Evolutionary conservation across 2,113 vertebrate genomes (phyloP).

Genomic region (Saguinus imperator): DNA sequence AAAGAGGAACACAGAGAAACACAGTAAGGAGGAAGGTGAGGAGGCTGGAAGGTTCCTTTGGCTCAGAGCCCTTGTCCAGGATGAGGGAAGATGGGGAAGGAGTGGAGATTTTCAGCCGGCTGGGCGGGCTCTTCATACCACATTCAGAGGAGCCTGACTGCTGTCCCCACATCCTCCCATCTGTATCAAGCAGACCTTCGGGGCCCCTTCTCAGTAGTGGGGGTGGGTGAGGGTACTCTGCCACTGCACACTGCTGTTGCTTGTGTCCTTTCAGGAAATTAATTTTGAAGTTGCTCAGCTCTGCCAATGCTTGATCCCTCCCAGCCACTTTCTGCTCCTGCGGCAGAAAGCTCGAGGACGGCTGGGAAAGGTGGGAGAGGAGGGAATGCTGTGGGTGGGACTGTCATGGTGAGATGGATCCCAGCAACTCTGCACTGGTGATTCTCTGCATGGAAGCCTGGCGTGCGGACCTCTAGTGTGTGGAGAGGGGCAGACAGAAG

Average conservation of each 20-base stretch:
- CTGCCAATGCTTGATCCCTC: not conserved
- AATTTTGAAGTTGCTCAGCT: constrained; percentile 27
- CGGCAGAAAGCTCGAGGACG: not conserved
- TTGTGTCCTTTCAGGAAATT: constrained; percentile 55
- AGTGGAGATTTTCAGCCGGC: fast-evolving
- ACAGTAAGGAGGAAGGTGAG: not conserved
- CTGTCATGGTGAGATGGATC: not conserved
- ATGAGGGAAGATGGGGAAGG: not conserved
- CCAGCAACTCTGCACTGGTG: not conserved
- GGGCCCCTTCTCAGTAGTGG: not conserved
- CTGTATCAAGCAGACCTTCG: not conserved
- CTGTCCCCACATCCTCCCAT: not conserved
- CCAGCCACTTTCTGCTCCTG: not conserved
- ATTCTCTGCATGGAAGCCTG: not conserved
- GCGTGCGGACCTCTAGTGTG: not conserved
- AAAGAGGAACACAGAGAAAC: not conserved
- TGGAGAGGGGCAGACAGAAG: not conserved
- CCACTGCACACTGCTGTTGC: not conserved
- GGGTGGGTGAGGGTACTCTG: not conserved
- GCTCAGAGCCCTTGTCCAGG: not conserved
- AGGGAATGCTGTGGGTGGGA: no score
- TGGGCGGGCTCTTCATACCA: not conserved
- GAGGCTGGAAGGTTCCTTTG: not conserved
- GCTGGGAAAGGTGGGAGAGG: not conserved
- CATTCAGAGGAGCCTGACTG: not conserved